Percentiles rank a stretch among this genome's conserved stretches.
Conservation (phyloP, 1,140 invertebrate genomes). For the Ptiloglossa arizonensis region DNA sequence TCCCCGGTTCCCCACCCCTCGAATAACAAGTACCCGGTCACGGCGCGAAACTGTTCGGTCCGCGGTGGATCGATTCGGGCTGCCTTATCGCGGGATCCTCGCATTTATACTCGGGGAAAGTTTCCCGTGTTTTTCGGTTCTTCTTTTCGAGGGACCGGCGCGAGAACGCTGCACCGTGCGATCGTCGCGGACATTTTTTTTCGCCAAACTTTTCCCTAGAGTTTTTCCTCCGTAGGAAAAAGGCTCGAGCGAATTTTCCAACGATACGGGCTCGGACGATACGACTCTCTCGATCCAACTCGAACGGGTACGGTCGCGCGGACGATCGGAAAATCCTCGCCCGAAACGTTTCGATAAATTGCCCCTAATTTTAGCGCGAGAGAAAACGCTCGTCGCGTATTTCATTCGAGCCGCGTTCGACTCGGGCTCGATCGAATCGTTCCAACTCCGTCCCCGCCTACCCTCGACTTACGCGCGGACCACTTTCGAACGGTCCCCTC, state of each 20-base stretch:
- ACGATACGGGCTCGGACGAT: not conserved
- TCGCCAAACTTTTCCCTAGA: not conserved
- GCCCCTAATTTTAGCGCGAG: too few relatives aligned
- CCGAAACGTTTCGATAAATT: too few relatives aligned
- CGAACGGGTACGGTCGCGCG: too few relatives aligned
- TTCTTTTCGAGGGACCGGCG: not conserved
- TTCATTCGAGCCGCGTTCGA: constrained; percentile 63
- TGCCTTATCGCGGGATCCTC: constrained; percentile 56
- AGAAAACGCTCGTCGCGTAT: too few relatives aligned
- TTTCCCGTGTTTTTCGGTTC: constrained; percentile 23
- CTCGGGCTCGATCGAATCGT: constrained; percentile 63
- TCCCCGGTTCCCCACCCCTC: not conserved
- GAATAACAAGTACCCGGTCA: constrained; percentile 28
- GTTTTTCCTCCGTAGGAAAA: not conserved
- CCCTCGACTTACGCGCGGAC: constrained; percentile 32
- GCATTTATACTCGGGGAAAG: constrained; percentile 48
- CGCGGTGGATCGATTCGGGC: constrained; percentile 60
- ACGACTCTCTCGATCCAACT: too few relatives aligned
- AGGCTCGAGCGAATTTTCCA: constrained; percentile 1
- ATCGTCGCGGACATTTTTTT: constrained; percentile 8
- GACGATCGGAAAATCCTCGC: too few relatives aligned
- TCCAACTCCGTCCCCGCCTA: constrained; percentile 54
- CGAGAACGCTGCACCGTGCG: constrained; percentile 29
- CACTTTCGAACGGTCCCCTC: not conserved
- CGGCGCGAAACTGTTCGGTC: constrained; percentile 39